A percentile compares a stretch with the other conserved stretches of the same genome.
Evolutionary conservation across 2,113 vertebrate genomes (phyloP).

Genomic region (Deroptyus accipitrinus): DNA sequence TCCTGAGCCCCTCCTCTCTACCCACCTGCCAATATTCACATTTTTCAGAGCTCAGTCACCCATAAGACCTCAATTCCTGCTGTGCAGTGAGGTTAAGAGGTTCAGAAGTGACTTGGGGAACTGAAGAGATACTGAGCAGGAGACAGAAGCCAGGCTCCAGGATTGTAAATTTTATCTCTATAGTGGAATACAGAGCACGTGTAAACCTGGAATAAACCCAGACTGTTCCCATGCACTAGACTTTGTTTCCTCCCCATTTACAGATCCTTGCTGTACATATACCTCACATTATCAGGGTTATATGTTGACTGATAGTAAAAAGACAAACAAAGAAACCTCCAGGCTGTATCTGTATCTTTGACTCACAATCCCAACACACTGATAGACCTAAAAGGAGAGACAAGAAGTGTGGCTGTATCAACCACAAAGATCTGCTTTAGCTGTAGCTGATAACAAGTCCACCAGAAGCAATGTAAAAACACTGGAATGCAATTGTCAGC

Average conservation of each 20-base stretch:
- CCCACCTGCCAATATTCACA: neutral
- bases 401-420: neutral
- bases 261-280: neutral
- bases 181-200: neutral
- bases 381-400: neutral
- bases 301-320: neutral
- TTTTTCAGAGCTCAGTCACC: neutral
- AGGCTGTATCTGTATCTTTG: neutral
- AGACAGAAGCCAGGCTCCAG: neutral
- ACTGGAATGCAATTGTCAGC: neutral
- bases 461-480: neutral
- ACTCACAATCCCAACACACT: neutral
- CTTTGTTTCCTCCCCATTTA: neutral
- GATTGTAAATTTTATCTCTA: neutral
- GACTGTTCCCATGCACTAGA: neutral
- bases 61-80: neutral
- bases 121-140: neutral
- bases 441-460: rapidly evolving
- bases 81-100: neutral
- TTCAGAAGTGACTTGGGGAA: neutral
- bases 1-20: neutral
- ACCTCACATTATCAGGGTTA: neutral
- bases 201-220: neutral
- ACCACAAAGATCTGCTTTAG: neutral
- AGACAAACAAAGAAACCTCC: neutral